Evolutionary conservation across 1,140 invertebrate genomes (phyloP).

Genomic region (Heliconius himera): DNA sequence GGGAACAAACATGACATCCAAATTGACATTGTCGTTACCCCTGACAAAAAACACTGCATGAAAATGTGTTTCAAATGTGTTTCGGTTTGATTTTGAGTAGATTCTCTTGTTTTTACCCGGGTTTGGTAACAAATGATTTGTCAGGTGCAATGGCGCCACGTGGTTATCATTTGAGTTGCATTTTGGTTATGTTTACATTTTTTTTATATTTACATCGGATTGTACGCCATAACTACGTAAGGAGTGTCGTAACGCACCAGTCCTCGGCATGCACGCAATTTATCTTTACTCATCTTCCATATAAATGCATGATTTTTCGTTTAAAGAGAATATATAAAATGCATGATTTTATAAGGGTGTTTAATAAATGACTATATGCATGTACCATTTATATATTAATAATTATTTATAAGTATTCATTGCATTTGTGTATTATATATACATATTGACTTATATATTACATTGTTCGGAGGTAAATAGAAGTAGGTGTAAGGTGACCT

Average conservation of each 20-base stretch:
- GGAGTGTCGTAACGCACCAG: conserved; percentile 59
- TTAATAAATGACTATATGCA: conserved; percentile 22
- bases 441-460: conserved; percentile 30
- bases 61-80: not conserved
- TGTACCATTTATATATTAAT: conserved; percentile 27
- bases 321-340: not conserved
- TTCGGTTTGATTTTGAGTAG: not conserved
- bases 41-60: not conserved
- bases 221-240: conserved; percentile 48
- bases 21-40: not conserved
- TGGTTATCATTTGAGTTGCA: conserved; percentile 37
- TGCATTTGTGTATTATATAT: conserved; percentile 21
- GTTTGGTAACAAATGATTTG: not conserved
- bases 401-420: conserved; percentile 18
- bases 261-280: conserved; percentile 62
- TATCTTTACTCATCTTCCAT: conserved; percentile 20
- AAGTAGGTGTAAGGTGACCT: conserved; percentile 42
- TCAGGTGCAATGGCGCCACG: not conserved
- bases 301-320: conserved; percentile 40
- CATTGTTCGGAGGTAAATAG: conserved; percentile 35
- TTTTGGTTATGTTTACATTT: conserved; percentile 29
- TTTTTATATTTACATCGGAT: conserved; percentile 10
- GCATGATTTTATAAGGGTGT: conserved; percentile 13
- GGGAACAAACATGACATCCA: conserved; percentile 3
- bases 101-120: not conserved